Base-by-base conservation (phyloP, 1,140 invertebrate genomes). In the Ceratina australensis region DNA sequence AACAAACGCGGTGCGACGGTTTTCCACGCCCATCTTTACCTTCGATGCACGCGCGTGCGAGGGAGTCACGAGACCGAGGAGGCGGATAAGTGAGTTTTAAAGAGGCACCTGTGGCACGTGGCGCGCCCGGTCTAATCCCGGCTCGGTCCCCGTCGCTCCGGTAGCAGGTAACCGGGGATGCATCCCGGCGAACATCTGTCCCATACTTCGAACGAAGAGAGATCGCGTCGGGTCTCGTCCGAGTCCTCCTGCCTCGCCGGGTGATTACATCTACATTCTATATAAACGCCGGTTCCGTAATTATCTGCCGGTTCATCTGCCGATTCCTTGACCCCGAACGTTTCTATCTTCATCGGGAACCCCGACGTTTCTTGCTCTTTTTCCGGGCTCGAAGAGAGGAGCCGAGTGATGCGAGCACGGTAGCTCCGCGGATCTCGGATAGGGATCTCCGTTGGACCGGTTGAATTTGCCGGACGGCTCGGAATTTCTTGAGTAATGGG, bases 81-180 rank as follows among this genome's bases (percentile, higher is more conserved):
- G 65, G 66, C 80, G 81, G 80, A 80, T 78, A 82, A 82, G 63
- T 85, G 78, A 86, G 78, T 83, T 83, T 86, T 80, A 82, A 86
- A 86, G 74, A 85, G 83, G 72, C 84, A 86, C 77, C 84, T 85
- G 84, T 85, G 54, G 84, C 84, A 83, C 84, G 84, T 71, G 84
- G 83, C 84, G 81, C 78, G 59, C 65, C 72, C 80, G 72, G 67
- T 61, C 80, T 85, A 87, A 87, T 87, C 86, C 84, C 79, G 67
- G 81, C 68, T 83, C 76, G 81, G 73, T 78, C 73, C 78, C 57
- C 79, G 54, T 84, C 74, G 64, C 82, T 65, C 81, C 76, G 81
- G 69, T 84, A 86, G 77, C 83, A 81, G 81, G 83, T 84, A 88
- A 88, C 84, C 87, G 85, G 78, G 79, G 74, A 74, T 81, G 66